Evolutionary conservation across 2,888 invertebrate species (phyloP), one percentile per base, ranked within the genome.

Genomic region (Scaptomyza reducta): DNA sequence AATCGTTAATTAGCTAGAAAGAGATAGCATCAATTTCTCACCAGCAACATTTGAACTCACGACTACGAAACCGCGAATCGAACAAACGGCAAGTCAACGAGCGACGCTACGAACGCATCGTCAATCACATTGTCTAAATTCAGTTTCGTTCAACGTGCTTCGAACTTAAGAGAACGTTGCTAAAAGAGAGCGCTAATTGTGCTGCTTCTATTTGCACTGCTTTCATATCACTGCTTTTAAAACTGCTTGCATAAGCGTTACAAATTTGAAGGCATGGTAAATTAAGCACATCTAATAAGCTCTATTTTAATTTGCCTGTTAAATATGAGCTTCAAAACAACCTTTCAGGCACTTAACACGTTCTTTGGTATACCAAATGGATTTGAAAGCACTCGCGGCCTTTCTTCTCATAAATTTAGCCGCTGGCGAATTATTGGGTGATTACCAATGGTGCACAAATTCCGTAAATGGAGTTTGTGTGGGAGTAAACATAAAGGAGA

Each of bases 111-210:
- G 1, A 31, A 13, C n/a, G 57, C 22, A 16, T 31, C 6, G 0
- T 0, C 0, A 0, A 0, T 0, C 0, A 0, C 0, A 0, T 0
- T 0, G 66, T 14, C 60, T 25, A 65, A 38, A 11, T 65, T 40
- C 25, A 60, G 42, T 57, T 75, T 59, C 31, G 1, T 54, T 40
- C 11, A 7, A 7, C 14, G 25, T 5, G 5, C 2, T 13, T n/a
- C 18, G 18, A 3, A 3, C 3, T 13, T n/a, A 35, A 55, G 33
- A 64, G 41, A 50, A 13, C 2, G 10, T 31, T 38, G 13, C 1
- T 14, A 14, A 27, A 29, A 18, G 33, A 35, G 16, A 50, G 18
- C 11, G 3, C 3, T 0, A 10, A n/a, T 11, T 9, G 1, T 4
- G 3, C 9, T 45, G 45, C 53, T 29, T 27, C 9, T 1, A 6